Base-by-base conservation (phyloP, 1,140 invertebrate species). In the Scaptomyza montana region DNA sequence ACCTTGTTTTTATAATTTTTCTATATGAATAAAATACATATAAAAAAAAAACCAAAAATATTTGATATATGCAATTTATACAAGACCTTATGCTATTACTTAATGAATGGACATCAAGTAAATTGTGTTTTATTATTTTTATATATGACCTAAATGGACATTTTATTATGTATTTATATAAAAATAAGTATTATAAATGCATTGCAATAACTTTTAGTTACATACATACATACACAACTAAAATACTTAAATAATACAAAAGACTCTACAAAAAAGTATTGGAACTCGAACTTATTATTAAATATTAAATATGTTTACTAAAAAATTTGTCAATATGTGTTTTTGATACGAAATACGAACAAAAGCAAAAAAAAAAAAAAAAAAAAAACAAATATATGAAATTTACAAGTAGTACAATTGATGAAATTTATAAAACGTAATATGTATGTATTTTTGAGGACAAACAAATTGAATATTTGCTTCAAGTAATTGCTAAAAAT, bases 31-130 rank as follows among this genome's bases (percentile, higher is more conserved):
- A 77, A 74, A 80, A 82, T 62, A 61, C 69, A 79, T 67, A 36
- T 36, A 79, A 72, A 67, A n/a, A 71, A 64, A 60, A 43, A 50
- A 41, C 39, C 62, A 57, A 65, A 69, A 78, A 78, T 86, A 86
- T 86, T 86, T 86, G 82, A 86, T 86, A 86, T 86, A 86, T 77
- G 85, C 67, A 87, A 85, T 86, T 86, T 86, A 81, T 86, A 86
- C 75, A 86, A 80, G 69, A 54, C 60, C 13, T 84, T 78, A 84
- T 84, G 80, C 78, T 79, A 85, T 85, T 77, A 47, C 43, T 16
- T 33, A 85, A 85, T 85, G 85, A 85, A 85, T 68, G 68, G 59
- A 77, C 73, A 85, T 80, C 84, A 77, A 59, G 74, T 85, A 77
- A 66, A 85, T 80, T 85, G 80, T 85, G 80, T 87, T 86, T 86